phyloP scores from a whole-genome alignment of 2,797 vertebrate genomes.

The Cyprinodon diabolis region DNA sequence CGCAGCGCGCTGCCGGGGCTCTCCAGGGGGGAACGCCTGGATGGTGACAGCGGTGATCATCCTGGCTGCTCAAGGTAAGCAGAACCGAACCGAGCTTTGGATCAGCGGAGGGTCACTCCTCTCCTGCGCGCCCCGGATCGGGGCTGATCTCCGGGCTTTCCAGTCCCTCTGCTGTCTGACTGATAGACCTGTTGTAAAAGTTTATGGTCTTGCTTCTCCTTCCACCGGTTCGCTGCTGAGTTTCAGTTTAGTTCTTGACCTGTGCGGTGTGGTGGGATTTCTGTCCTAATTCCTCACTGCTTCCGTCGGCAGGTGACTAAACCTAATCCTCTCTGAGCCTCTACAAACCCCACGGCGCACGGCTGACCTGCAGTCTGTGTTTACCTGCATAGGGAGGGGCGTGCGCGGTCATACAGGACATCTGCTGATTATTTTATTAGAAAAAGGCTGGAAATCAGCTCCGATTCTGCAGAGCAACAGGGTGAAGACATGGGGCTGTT shows the following conservation, averaged over 20 bases:
- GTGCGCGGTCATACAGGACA: slow-evolving; percentile 13
- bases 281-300: slow-evolving; percentile 49
- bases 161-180: neutral
- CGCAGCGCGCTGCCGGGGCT: slow-evolving; percentile 47
- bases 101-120: neutral
- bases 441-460: slow-evolving; percentile 8
- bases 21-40: slow-evolving; percentile 47
- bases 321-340: slow-evolving; percentile 67
- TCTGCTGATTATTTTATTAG: slow-evolving; percentile 4
- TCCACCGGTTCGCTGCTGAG: neutral
- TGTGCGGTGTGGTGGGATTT: slow-evolving; percentile 68
- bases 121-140: neutral
- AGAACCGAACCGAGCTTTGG: neutral
- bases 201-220: slow-evolving; percentile 29
- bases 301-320: slow-evolving; percentile 70
- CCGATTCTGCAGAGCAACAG: slow-evolving; percentile 55
- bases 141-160: neutral
- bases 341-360: slow-evolving; percentile 34
- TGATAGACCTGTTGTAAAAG: slow-evolving; percentile 50
- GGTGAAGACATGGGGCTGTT: slow-evolving; percentile 28
- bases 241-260: slow-evolving; percentile 33
- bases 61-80: slow-evolving; percentile 73
- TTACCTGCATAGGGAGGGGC: slow-evolving; percentile 55
- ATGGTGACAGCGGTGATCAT: slow-evolving; percentile 53
- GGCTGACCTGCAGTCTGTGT: slow-evolving; percentile 61